Base-by-base conservation (phyloP, 2,797 vertebrate species). In the Micrastur ruficollis region DNA sequence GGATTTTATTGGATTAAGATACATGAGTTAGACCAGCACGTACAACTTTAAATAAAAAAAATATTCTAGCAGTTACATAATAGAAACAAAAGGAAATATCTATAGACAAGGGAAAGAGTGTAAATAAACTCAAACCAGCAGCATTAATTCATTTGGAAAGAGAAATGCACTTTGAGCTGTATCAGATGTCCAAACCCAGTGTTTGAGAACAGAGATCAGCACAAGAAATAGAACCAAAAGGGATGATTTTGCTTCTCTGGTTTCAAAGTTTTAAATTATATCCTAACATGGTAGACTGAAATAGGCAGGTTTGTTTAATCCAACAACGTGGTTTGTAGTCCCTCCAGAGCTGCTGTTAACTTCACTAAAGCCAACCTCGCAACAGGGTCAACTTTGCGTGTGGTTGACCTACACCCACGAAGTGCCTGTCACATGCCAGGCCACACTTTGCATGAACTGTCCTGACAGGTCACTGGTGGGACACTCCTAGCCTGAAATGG, bases 241-340 rank as follows among this genome's bases (percentile, higher is more conserved):
- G 46, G 73, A 40, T 86, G 31, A 75, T 72, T 96, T 81, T 81
- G 32, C 66, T 67, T 53, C 88, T 81, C 72, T 78, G 53, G 49
- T 90, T 95, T 93, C 53, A 27, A 56, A 85, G 71, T 70, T 87
- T 72, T 44, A 80, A 92, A 87, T 94, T 85, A 76, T 38, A 82
- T 11, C 63, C 65, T 82, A 81, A 55, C 13, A 66, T 16, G 12
- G 23, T 14, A 80, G 63, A 40, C 44, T 76, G 84, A 89, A 95
- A 87, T 62, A 34, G 47, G 52, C 34, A 65, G 74, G 74, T 87
- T 66, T 73, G 16, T 73, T 91, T 44, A 55, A 89, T 8, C 31
- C 84, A 79, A 14, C n/a, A 17, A 44, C 61, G 89, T 29, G 81
- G 63, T 66, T 93, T 82, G 46, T 70, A 79, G 46, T 14, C 76